Conservation (phyloP, 2,888 invertebrate species). For the Corythucha ciliata region DNA sequence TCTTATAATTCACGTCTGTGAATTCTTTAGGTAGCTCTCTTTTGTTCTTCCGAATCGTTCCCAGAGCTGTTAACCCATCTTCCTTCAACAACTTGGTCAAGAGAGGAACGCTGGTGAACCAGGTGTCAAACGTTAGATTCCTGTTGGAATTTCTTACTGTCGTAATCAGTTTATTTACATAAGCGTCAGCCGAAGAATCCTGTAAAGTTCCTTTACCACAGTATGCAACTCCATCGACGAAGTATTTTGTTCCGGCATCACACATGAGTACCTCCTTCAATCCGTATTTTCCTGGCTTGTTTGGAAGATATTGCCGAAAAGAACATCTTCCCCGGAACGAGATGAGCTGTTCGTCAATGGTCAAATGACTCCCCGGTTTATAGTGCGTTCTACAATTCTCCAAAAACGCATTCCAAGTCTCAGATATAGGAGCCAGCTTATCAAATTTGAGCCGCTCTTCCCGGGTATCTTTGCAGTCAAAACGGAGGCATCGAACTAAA, state of each 20-base stretch:
- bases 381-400: conserved; percentile 31
- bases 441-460: not conserved
- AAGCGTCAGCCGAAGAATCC: conserved; percentile 17
- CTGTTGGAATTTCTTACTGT: conserved; percentile 25
- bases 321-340: conserved; percentile 34
- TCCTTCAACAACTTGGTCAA: conserved; percentile 28
- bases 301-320: conserved; percentile 34
- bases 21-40: conserved; percentile 37
- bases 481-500: conserved; percentile 4
- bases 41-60: conserved; percentile 34
- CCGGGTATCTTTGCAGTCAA: conserved; percentile 6
- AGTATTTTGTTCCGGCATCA: not conserved
- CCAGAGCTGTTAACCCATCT: conserved; percentile 24
- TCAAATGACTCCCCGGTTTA: conserved; percentile 30
- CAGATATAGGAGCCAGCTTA: conserved; percentile 9
- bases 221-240: conserved; percentile 1
- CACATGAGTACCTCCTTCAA: conserved; percentile 27
- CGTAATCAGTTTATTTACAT: conserved; percentile 19
- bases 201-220: conserved; percentile 2
- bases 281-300: conserved; percentile 35
- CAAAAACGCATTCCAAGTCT: conserved; percentile 34
- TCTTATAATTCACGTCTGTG: conserved; percentile 27
- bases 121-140: conserved; percentile 27
- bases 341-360: conserved; percentile 35
- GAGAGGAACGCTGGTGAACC: conserved; percentile 31